These are phyloP conservation scores for Cladopsammia gracilis DNA, from an alignment of 64 coral and sea anemone species.

Conservation along the genomic window DNA sequence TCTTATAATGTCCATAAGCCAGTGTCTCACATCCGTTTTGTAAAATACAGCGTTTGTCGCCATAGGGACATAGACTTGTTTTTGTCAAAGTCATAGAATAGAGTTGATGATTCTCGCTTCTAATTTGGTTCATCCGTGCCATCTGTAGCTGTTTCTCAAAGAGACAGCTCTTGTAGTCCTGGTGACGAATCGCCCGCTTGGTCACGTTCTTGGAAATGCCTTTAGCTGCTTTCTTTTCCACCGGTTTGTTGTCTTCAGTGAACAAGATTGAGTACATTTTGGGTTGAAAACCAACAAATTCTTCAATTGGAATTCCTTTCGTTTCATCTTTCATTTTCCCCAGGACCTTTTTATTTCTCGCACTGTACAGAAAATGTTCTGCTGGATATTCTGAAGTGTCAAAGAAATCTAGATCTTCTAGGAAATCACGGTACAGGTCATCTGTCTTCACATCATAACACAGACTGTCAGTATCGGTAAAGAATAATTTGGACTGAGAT, in stretches of 20 bases:
- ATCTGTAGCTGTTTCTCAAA: constrained; percentile 24
- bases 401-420: background rate
- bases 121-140: constrained; percentile 37
- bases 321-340: constrained; percentile 59
- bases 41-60: constrained; percentile 55
- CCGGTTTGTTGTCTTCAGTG: background rate
- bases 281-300: constrained; percentile 37
- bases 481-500: background rate
- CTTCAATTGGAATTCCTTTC: background rate
- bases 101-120: constrained; percentile 34
- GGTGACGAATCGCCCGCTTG: constrained; percentile 26
- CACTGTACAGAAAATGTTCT: constrained; percentile 20
- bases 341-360: constrained; percentile 49
- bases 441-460: constrained; percentile 15
- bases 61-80: constrained; percentile 25
- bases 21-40: background rate
- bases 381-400: constrained; percentile 25
- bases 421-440: constrained; percentile 24
- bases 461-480: constrained; percentile 32
- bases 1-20: constrained; percentile 48
- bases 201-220: constrained; percentile 40
- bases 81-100: constrained; percentile 49
- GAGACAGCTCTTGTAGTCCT: constrained; percentile 28
- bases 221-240: constrained; percentile 38
- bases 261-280: constrained; percentile 60